A percentile compares a stretch with the other conserved stretches of the same genome.
Evolutionary conservation across 2,888 invertebrate species (phyloP).

Genomic region (Dynastes hyllus): DNA sequence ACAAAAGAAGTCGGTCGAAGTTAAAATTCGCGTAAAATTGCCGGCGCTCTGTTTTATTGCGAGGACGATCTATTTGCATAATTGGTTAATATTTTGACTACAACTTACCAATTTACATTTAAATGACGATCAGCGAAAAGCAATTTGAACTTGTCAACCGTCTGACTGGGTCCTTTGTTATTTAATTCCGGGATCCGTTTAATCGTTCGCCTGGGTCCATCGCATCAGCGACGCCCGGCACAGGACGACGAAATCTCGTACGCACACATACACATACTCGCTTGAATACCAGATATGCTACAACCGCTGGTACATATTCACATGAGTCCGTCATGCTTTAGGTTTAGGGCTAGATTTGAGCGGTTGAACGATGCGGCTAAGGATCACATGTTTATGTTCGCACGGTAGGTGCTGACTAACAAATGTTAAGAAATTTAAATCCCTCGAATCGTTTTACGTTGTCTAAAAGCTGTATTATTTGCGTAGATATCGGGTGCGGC

Average conservation of each 20-base stretch:
- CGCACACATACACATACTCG: too few species aligned
- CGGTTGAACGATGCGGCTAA: not conserved
- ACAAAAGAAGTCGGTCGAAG: slow-evolving; percentile 30
- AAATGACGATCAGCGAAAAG: slow-evolving; percentile 71
- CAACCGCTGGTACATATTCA: slow-evolving; percentile 9
- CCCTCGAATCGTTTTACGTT: too few species aligned
- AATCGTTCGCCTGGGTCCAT: slow-evolving; percentile 60
- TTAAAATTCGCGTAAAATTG: slow-evolving; percentile 48
- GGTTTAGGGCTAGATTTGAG: not conserved
- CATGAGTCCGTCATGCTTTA: not conserved
- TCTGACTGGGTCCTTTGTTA: slow-evolving; percentile 71
- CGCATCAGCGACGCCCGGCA: slow-evolving; percentile 1
- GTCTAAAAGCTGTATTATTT: too few species aligned
- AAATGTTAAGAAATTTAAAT: slow-evolving; percentile 6
- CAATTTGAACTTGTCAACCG: slow-evolving; percentile 73
- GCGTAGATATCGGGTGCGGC: too few species aligned
- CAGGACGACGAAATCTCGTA: slow-evolving; percentile 23
- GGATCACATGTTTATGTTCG: slow-evolving; percentile 26
- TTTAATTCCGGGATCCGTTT: slow-evolving; percentile 69
- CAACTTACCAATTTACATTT: slow-evolving; percentile 71
- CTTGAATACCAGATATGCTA: not conserved
- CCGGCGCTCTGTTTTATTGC: slow-evolving; percentile 36
- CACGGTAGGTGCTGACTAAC: not conserved
- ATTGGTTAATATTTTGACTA: slow-evolving; percentile 72
- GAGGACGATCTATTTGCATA: slow-evolving; percentile 62